Evolutionary conservation across 2,888 invertebrate species (phyloP), one percentile per base, ranked within the genome.

Genomic region (Notodonta dromedarius): DNA sequence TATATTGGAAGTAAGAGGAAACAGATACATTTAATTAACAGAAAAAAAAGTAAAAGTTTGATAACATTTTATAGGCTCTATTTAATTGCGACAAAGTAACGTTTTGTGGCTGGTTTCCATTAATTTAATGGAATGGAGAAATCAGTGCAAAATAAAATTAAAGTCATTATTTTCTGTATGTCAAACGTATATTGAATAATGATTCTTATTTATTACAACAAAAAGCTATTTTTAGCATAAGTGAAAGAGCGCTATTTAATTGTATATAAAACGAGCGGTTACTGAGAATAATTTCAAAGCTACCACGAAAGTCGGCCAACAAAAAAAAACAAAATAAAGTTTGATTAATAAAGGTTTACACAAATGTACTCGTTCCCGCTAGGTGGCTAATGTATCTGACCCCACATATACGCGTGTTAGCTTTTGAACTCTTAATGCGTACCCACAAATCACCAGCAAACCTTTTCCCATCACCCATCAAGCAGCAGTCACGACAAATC

Each of bases 361-460:
- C 80, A 81, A 79, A 79, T 77, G 81, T 80, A 78, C 80, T 80
- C 86, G 74, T 74, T 79, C 88, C 87, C 90, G 87, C 89, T 91
- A 90, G 90, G 91, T 91, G 91, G 90, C 91, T 93, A 93, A 93
- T 92, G 93, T 82, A 81, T 90, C 90, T 91, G 92, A 93, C 93
- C 92, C 77, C 86, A 76, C 86, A 86, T 88, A 83, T 75, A 81
- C 85, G 84, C 83, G 87, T 89, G 90, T 89, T 90, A 91, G 86
- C 86, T 73, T 86, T 88, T 90, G 90, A 91, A 89, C 91, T 90
- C 89, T 80, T 90, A 90, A 91, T 89, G 88, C 84, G 85, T 77
- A 82, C 74, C 83, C 85, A 91, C 91, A 88, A 90, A 92, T 92
- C 89, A 90, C 87, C 85, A 84, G 69, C 78, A 77, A 83, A 85